These are phyloP conservation scores for Chanos chanos DNA, from an alignment of 2,797 vertebrate genomes.

Conservation along the genomic window DNA sequence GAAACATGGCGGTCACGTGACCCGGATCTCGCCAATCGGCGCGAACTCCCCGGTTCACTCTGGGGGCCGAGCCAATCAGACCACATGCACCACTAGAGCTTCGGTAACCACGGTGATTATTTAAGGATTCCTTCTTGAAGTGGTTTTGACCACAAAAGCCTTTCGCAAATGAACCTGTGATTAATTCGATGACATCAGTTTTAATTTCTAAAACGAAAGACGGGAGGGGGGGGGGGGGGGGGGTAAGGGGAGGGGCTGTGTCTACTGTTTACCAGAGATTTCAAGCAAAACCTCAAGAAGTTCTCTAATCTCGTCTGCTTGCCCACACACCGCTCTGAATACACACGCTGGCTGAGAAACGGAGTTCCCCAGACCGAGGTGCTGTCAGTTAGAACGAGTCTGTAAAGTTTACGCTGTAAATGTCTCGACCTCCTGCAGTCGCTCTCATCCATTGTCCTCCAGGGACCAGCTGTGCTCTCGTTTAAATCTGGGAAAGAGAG, in stretches of 20 bases:
- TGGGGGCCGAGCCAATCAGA: too few species aligned
- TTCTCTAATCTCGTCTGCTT: too few species aligned
- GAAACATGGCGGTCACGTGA: conserved; percentile 27
- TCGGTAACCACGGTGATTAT: not conserved
- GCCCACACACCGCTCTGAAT: too few species aligned
- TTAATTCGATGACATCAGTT: too few species aligned
- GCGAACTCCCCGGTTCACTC: too few species aligned
- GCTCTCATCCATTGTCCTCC: conserved; percentile 37
- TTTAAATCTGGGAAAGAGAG: conserved; percentile 54
- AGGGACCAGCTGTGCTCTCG: conserved; percentile 54
- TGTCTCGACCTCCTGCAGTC: conserved; percentile 20
- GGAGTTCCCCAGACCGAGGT: too few species aligned
- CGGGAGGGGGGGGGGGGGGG: too few species aligned
- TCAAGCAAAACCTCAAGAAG: too few species aligned
- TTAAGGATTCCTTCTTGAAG: not conserved
- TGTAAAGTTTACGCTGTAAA: conserved; percentile 39
- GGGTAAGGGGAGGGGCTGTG: too few species aligned
- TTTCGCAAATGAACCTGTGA: conserved; percentile 43
- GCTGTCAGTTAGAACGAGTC: conserved; percentile 36
- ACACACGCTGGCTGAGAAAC: too few species aligned
- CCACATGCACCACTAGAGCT: conserved; percentile 3
- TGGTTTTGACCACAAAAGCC: not conserved
- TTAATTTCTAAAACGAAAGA: too few species aligned
- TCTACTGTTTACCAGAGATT: too few species aligned
- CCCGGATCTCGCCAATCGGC: not conserved